Evolutionary conservation across 2,113 vertebrate genomes (phyloP), one percentile per base, ranked within the genome.

Genomic region (Boulengeromyrus knoepffleri): DNA sequence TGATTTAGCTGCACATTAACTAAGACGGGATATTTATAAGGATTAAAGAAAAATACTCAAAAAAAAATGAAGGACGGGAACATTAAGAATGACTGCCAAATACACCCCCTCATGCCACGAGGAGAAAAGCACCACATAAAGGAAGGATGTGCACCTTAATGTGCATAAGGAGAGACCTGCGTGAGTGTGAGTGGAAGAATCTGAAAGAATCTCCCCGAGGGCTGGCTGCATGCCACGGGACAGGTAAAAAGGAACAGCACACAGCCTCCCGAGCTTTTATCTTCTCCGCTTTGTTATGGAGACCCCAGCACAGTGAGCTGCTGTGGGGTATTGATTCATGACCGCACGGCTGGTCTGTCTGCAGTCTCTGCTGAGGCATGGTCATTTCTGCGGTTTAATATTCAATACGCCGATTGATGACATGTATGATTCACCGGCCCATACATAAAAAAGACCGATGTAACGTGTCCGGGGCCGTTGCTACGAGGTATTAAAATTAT

Each of bases 381-480:
- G 13, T 47, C 56, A 85, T 31, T 47, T 85, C 77, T 62, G 24
- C 5, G 12, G 77, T 62, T 52, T 85, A 49, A 53, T 50, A 77
- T 84, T 52, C 80, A 83, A 31, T 39, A 53, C 49, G 53, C 77
- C 39, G 56, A 89, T 85, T 84, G 53, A 85, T 46, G 42, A 31
- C 56, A 24, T 62, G 45, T 5, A 89, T 53, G 88, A 90, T 86
- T 88, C 62, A 83, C 58, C 87, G 77, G 27, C 39, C 17, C 46
- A 89, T 66, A 91, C 50, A 39, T 13, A 89, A 86, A 62, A 27
- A 87, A 88, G 89, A 90, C 58, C 27, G 70, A 85, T 90, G 80
- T 31, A 85, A 49, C 42, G 74, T 42, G 47, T 7, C 39, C 62
- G 39, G 24, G 86, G 83, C 80, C 88, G 84, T 47, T 80, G 45